Evolutionary conservation across 1,140 invertebrate genomes (phyloP), one percentile per base, ranked within the genome.

Genomic region (Asobara japonica): DNA sequence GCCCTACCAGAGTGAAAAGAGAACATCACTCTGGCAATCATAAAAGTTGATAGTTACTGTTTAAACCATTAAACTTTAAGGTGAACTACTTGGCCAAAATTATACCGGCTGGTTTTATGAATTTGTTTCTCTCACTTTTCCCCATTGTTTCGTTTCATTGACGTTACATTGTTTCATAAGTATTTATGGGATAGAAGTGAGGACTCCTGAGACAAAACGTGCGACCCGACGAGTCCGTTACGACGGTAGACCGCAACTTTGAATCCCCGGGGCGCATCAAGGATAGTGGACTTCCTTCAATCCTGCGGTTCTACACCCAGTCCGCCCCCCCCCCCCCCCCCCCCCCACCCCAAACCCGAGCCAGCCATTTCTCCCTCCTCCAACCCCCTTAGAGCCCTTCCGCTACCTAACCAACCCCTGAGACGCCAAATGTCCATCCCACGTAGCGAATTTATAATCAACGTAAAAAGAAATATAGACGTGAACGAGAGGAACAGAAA

Each of bases 241-340:
- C 61, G 22, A 64, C 61, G 22, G 7, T 64, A 11, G 78, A 76
- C 72, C 72, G 73, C 79, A 85, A 84, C 79, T 83, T 82, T 73
- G 56, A 67, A 65, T 77, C 78, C 77, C 69, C 30, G 56, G 77
- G 74, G 81, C 78, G 56, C 75, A 74, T 74, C 77, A 77, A 45
- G 62, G 70, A 66, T 66, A 38, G 31, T 45, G 18, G 64, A 66
- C 64, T 66, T 66, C 25, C 64, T 66, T 66, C 64, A 66, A 66
- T 66, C 51, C 22, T 27, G 51, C 22, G 51, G 51, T 56, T 25
- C 22, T 5, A n/a, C n/a, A n/a, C 31, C 31, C 5, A 36, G 5
- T 11, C 31, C 31, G 11, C 31, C 31, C 5, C 31, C 11, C 31
- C 11, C 11, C 11, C 31, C 11, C 31, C 11, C 11, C 31, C 5